phyloP scores from a whole-genome alignment of 2,113 vertebrate species.

The Lepus timidus region DNA sequence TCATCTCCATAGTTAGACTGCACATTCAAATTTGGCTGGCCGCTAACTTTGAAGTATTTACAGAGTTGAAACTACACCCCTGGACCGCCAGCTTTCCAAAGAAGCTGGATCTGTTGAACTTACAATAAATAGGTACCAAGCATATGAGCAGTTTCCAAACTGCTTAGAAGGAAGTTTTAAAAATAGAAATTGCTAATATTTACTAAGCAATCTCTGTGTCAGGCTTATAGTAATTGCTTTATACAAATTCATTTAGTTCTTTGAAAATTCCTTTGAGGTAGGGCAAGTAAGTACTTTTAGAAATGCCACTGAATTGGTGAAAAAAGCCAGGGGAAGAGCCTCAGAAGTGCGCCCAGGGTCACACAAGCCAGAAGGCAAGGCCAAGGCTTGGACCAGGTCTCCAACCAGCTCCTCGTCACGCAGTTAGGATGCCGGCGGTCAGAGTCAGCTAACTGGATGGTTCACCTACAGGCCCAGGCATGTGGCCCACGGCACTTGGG shows the following conservation, averaged over 20 bases:
- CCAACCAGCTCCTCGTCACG: not conserved
- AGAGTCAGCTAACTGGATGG: not conserved
- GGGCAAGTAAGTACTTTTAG: slow-evolving; percentile 65
- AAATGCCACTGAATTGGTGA: slow-evolving; percentile 19
- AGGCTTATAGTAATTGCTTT: slow-evolving; percentile 40
- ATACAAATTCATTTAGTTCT: slow-evolving; percentile 52
- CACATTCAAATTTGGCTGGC: not conserved
- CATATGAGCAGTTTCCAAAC: slow-evolving; percentile 30
- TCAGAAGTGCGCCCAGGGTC: not conserved
- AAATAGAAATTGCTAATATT: slow-evolving; percentile 41
- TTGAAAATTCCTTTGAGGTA: slow-evolving; percentile 76
- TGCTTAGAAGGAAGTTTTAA: slow-evolving; percentile 52
- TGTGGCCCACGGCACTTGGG: not conserved
- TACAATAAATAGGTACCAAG: slow-evolving; percentile 57
- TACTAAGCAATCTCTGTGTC: slow-evolving; percentile 26
- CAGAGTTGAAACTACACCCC: slow-evolving; percentile 27
- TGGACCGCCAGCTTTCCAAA: slow-evolving; percentile 42
- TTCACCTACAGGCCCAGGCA: not conserved
- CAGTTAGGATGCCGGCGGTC: not conserved
- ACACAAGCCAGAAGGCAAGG: not conserved
- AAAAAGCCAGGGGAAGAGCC: not conserved
- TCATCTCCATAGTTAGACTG: not conserved
- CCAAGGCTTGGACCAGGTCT: not conserved
- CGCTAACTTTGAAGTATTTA: not conserved
- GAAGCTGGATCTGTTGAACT: slow-evolving; percentile 60